Evolutionary conservation across 2,113 vertebrate genomes (phyloP).

Genomic region (Dicaeum eximium): DNA sequence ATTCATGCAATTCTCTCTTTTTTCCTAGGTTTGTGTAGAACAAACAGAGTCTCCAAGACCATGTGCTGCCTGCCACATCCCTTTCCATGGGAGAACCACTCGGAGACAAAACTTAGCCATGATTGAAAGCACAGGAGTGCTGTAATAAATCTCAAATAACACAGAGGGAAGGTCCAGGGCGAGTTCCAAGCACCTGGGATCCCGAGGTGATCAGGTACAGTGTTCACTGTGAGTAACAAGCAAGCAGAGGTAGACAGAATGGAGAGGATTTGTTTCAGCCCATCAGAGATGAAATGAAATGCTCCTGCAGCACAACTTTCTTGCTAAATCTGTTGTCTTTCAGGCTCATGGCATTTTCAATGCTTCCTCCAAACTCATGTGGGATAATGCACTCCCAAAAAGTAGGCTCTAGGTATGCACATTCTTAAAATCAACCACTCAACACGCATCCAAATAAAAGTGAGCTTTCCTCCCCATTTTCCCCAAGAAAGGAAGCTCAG

Average conservation of each 20-base stretch:
- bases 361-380: conserved; percentile 27
- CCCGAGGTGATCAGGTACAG: neutral
- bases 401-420: conserved; percentile 83
- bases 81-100: neutral
- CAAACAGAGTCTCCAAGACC: neutral
- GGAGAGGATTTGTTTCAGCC: neutral
- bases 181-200: neutral
- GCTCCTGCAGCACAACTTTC: neutral
- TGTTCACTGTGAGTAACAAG: neutral
- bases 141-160: neutral
- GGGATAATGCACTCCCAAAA: conserved; percentile 73
- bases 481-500: conserved; percentile 81
- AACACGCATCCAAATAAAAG: conserved; percentile 82
- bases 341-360: conserved; percentile 21
- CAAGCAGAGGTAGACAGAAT: neutral
- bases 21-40: neutral
- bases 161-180: neutral
- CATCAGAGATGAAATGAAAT: neutral
- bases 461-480: conserved; percentile 89
- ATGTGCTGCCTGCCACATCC: neutral
- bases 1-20: neutral
- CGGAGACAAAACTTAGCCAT: neutral
- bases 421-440: conserved; percentile 65
- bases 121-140: neutral
- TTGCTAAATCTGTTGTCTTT: conserved; percentile 15